Evolutionary conservation across 2,888 invertebrate species (phyloP), one percentile per base, ranked within the genome.

Genomic region (Eutolmus rufibarbis): DNA sequence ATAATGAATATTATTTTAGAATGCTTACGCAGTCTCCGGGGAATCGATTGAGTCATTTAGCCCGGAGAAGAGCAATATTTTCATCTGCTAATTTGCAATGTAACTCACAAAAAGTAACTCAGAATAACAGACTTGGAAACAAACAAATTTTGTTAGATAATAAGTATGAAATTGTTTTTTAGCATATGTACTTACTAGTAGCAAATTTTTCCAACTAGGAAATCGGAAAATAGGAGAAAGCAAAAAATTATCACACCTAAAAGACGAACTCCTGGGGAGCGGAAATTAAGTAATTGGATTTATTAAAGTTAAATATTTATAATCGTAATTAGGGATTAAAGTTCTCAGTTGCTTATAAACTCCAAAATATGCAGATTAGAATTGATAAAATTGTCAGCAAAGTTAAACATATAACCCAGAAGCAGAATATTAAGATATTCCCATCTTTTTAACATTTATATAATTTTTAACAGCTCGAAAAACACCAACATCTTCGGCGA

Each of bases 41-140:
- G 0, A 94, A 96, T 88, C 94, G 97, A 7, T 92, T 97, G 23
- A 97, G 96, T 88, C 96, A 97, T 91, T 93, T 97, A 90, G 96
- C 97, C 1, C 94, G 95, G 87, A 93, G 97, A 8, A 93, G 96
- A 84, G 95, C 95, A 89, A 95, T 96, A 1, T 97, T 97, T 91
- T 96, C 96, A 87, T 96, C 95, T 77, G 95, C 96, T 0, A 95
- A 94, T 91, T 91, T 95, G 88, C 94, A 94, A 90, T 93, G 91
- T 1, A 91, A 91, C 23, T 91, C 92, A 1, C 93, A 94, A 88
- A 92, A 91, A 87, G n/a, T 56, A 1, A 16, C 28, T 34, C 23
- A 57, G 9, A 84, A 23, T 46, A n/a, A n/a, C n/a, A 37, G 14
- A 43, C 43, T 78, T 19, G 51, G 23, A 34, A 81, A 66, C 34